Evolutionary conservation across 2,113 vertebrate genomes (phyloP).

Genomic region (Oryctolagus cuniculus): mOryCun1.1 NC_091448.1:48894001-48894500

Average conservation of each 20-base stretch:
- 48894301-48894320: not conserved
- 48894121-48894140: conserved; percentile 8
- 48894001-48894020: not conserved
- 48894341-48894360: not conserved
- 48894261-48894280: not conserved
- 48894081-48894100: not conserved
- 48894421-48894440: not conserved
- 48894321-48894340: not conserved
- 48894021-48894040: not conserved
- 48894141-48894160: not conserved
- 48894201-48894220: not conserved
- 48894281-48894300: not conserved
- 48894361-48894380: not conserved
- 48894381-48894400: not conserved
- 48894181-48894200: not conserved
- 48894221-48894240: not conserved
- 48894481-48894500: not conserved
- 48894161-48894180: not conserved
- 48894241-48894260: not conserved
- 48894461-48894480: not conserved
- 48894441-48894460: not conserved
- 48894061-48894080: not conserved
- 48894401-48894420: not conserved
- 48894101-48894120: not conserved
- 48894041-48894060: not conserved